Evolutionary conservation across 1,140 invertebrate genomes (phyloP), one percentile per base, ranked within the genome.

Genomic region (Gonatopus flavifemur): DNA sequence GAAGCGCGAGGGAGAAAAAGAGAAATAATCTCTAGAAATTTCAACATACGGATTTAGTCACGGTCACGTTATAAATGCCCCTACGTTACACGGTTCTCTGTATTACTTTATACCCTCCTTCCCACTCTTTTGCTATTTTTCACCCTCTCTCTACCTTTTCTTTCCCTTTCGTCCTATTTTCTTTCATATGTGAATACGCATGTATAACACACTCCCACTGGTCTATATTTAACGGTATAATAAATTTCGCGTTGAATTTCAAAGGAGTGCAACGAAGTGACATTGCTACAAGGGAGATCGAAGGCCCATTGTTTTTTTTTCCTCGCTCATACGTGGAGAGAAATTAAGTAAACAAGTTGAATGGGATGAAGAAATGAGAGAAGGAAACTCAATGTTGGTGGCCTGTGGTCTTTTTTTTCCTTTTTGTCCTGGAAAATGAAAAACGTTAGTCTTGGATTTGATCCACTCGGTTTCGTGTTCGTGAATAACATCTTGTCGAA

Each of bases 291-390:
- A 37, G 47, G 56, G 57, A 65, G 63, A 62, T 60, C 38, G n/a
- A n/a, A n/a, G n/a, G n/a, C n/a, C n/a, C n/a, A n/a, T n/a, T n/a
- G 46, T 25, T 28, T 16, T n/a, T n/a, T n/a, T n/a, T n/a, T n/a
- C n/a, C n/a, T 32, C 47, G 32, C 33, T 30, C 39, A 31, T 16
- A 42, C 30, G 45, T 69, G 57, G 66, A 65, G 49, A 49, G 41
- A 35, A 42, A 43, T n/a, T 52, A 60, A 37, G 68, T 71, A 72
- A 75, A 75, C 69, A 71, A 70, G 67, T 74, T 68, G 61, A 63
- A 72, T 61, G 62, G 69, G 71, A 76, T 74, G n/a, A n/a, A n/a
- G n/a, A n/a, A n/a, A n/a, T n/a, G n/a, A n/a, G n/a, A n/a, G n/a
- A n/a, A n/a, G n/a, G n/a, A n/a, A n/a, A n/a, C n/a, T n/a, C n/a